Base-by-base conservation (phyloP, 2,888 invertebrate species). In the Tetramorium bicarinatum region DNA sequence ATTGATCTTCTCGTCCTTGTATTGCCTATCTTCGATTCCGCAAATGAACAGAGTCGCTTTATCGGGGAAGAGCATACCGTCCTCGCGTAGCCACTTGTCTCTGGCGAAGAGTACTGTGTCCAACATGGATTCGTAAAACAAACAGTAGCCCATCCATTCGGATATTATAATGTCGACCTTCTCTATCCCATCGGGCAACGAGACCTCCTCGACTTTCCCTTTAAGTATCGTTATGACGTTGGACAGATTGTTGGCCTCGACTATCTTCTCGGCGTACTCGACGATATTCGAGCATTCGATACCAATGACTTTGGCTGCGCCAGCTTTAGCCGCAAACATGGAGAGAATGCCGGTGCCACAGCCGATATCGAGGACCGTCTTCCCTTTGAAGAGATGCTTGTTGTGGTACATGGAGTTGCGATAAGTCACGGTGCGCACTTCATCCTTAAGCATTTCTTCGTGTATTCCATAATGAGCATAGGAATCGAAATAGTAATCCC, bases 391-490 rank as follows among this genome's bases (percentile, higher is more conserved):
- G 86, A 99, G 96, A 95, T 99, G 99, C 95, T 98, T 99, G 95
- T 99, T 99, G 96, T 99, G 99, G 94, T 99, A 99, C 98, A 99
- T 99, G 15, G 99, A 99, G 95, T 99, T 99, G 79, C 99, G 97
- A 95, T 99, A 99, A 0, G 99, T 99, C 86, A 99, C 96, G 21
- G 99, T 99, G 80, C 99, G 97, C 44, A 99, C 99, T 96, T 99
- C 99, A 95, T 99, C 99, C 95, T 99, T 99, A 87, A 99, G 95
- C 99, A 99, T 99, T 95, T 99, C 99, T 96, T 99, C 99, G 94
- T 99, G 99, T 92, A 99, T 99, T 66, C 99, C 99, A 95, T 99
- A 99, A 95, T 99, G 99, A 72, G 99, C 99, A 95, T 99, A 99
- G 0, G 99, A 99, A 95, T 99, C 99, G 95, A 99, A 99, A 95